These are phyloP conservation scores for Cettia cetti DNA, from an alignment of 2,113 vertebrate species.

Conservation along the genomic window DNA sequence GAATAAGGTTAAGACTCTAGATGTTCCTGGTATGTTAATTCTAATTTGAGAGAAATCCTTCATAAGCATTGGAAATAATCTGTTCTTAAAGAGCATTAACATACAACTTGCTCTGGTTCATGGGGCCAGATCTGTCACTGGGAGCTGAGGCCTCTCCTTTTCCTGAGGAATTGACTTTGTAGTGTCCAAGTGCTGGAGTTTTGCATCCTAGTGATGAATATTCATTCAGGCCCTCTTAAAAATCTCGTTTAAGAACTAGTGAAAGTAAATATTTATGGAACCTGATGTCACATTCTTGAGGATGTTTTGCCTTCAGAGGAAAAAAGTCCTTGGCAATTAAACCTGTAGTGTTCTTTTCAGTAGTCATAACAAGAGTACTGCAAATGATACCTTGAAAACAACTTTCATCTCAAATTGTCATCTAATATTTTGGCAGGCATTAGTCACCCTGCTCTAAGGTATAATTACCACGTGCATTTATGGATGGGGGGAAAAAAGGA, in stretches of 20 bases:
- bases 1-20: background rate
- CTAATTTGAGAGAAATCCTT: background rate
- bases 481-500: background rate
- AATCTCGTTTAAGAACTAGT: background rate
- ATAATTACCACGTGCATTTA: background rate
- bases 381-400: conserved; percentile 2
- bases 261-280: background rate
- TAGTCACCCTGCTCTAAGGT: conserved; percentile 6
- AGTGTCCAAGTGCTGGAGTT: background rate
- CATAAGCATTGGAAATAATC: background rate
- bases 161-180: background rate
- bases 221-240: background rate
- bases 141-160: background rate
- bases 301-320: background rate
- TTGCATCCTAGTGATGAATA: background rate
- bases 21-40: background rate
- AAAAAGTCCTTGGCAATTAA: background rate
- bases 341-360: background rate
- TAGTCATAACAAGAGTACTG: background rate
- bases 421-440: conserved; percentile 14
- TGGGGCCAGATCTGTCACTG: background rate
- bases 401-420: conserved; percentile 13
- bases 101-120: background rate
- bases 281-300: background rate
- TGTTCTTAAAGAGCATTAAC: background rate